Conservation (phyloP, 2,888 invertebrate species). For the Clitarchus hookeri region DNA sequence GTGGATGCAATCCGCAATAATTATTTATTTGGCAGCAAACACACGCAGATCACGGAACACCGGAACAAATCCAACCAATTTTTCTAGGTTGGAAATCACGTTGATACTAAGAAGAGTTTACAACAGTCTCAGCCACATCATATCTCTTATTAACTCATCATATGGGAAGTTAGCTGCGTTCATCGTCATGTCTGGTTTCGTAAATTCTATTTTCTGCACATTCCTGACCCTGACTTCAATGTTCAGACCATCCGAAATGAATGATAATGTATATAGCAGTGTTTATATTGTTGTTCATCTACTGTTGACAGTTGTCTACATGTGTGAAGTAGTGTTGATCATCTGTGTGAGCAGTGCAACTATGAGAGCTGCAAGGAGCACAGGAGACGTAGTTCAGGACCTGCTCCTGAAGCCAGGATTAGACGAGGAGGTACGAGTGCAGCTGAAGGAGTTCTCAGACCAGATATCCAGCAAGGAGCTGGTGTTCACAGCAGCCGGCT, state of each 20-base stretch:
- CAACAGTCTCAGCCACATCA: neutral
- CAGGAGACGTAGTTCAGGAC: neutral
- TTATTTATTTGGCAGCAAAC: neutral
- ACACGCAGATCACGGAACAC: too few species aligned
- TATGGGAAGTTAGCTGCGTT: neutral
- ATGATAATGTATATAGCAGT: neutral
- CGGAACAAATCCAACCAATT: too few species aligned
- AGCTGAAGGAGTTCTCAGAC: neutral
- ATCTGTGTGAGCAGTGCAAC: neutral
- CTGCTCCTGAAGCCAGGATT: neutral
- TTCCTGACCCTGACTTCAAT: neutral
- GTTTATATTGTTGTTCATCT: neutral
- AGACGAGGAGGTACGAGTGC: neutral
- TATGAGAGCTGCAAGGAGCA: neutral
- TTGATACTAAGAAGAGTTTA: neutral
- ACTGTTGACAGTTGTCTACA: neutral
- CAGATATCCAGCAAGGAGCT: neutral
- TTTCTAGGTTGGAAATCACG: too few species aligned
- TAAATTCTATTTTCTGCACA: neutral
- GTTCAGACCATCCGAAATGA: neutral
- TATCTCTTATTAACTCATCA: neutral
- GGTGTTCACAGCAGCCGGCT: neutral
- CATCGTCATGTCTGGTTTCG: neutral
- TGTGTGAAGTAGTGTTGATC: neutral
- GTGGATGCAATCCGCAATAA: neutral